Evolutionary conservation across 2,797 vertebrate genomes (phyloP).

Genomic region (Champsocephalus esox): DNA sequence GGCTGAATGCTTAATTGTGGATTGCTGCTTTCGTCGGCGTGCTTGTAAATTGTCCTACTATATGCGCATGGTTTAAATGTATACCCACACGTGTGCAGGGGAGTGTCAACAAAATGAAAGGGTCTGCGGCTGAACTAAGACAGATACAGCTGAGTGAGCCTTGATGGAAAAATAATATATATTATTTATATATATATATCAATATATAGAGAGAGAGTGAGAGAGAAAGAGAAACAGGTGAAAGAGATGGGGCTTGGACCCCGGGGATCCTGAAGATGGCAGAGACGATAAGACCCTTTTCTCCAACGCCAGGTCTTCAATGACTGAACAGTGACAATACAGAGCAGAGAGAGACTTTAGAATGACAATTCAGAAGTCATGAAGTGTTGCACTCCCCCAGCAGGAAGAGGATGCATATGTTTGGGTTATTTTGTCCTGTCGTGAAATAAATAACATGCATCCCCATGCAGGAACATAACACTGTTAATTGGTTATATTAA

Average conservation of each 20-base stretch:
- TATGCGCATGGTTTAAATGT: slow-evolving; percentile 36
- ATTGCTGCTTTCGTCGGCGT: slow-evolving; percentile 14
- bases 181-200: slow-evolving; percentile 15
- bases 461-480: background rate
- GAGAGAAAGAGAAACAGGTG: slow-evolving; percentile 52
- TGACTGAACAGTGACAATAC: slow-evolving; percentile 43
- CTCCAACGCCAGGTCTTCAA: slow-evolving; percentile 46
- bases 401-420: background rate
- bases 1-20: slow-evolving; percentile 21
- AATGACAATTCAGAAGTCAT: slow-evolving; percentile 32
- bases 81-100: slow-evolving; percentile 46
- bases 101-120: slow-evolving; percentile 69
- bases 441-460: background rate
- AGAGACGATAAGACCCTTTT: slow-evolving; percentile 53
- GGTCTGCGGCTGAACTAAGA: slow-evolving; percentile 70
- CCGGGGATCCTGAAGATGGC: slow-evolving; percentile 57
- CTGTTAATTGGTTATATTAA: background rate
- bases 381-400: background rate
- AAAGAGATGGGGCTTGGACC: slow-evolving; percentile 65
- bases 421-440: background rate
- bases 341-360: slow-evolving; percentile 29
- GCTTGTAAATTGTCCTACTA: slow-evolving; percentile 32
- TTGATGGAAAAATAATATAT: slow-evolving; percentile 55
- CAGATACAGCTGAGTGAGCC: slow-evolving; percentile 72
- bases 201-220: too few species aligned